Base-by-base conservation (phyloP, 2,888 invertebrate species). In the Sminthurides aquaticus region DNA sequence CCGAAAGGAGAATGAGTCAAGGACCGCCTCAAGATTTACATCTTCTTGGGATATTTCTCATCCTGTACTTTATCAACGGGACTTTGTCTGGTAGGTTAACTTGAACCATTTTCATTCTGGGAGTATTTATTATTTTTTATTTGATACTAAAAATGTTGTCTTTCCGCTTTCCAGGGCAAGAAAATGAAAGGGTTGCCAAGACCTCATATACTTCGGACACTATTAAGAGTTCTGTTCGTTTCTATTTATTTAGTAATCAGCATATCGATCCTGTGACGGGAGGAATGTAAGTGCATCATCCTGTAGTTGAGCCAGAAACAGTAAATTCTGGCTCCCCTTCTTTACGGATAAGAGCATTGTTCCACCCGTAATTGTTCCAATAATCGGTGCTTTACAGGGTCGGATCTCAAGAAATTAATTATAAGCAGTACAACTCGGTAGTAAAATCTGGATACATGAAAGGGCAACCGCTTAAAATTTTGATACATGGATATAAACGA, bases 401-500 rank as follows among this genome's bases (percentile, higher is more conserved):
- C 27, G 62, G 62, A 2, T 62, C 62, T 22, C 49, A 29, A 28
- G 62, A 62, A 34, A 28, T 62, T 1, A 5, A 57, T 26, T 22
- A 57, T 15, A 27, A 43, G n/a, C 26, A 57, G n/a, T 15, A 29
- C 27, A 27, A 55, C 20, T 29, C 56, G 27, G 29, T 62, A 20
- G 24, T 25, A 26, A 60, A 34, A 8, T 24, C 34, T 8, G 3
- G 48, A 8, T 62, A 27, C 26, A 29, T 29, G 18, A 20, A 26
- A 5, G 22, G 25, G 18, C 22, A 48, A 2, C 64, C 64, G 1
- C 62, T 70, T 20, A 74, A 74, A 65, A 28, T 74, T 5, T 66
- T 74, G 2, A 70, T 74, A 60, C 74, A 74, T 52, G 74, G 72
- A 0, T 74, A 65, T 34, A 72, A 56, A 49, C 49, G 57, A n/a